A percentile compares a stretch with the other conserved stretches of the same genome.
Evolutionary conservation across 1,140 invertebrate genomes (phyloP).

Genomic region (Caenorhabditis brenneri): DNA sequence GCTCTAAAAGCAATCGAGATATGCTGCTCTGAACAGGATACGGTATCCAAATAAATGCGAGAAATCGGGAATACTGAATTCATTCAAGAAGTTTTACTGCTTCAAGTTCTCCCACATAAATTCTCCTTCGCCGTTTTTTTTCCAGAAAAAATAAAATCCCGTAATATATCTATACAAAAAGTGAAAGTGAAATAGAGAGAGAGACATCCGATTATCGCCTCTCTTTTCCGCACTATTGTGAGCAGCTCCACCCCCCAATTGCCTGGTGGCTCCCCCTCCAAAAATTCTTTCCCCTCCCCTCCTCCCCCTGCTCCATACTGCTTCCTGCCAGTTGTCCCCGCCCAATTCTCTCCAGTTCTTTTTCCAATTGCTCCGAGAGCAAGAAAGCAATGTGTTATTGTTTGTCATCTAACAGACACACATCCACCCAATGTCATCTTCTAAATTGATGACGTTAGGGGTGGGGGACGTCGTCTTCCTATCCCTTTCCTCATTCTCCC

Average conservation of each 20-base stretch:
- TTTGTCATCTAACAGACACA: background rate
- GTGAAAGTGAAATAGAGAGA: background rate
- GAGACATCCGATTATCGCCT: slow-evolving; percentile 28
- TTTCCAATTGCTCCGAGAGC: too few relatives aligned
- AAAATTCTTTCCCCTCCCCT: background rate
- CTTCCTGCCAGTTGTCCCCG: background rate
- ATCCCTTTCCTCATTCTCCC: background rate
- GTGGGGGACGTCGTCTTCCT: background rate
- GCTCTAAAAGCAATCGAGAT: too few relatives aligned
- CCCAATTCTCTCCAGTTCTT: background rate
- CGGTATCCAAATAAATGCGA: too few relatives aligned
- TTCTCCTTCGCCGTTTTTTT: background rate
- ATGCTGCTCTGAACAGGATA: too few relatives aligned
- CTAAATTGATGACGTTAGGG: background rate
- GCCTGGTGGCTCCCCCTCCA: background rate
- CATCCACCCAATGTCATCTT: background rate
- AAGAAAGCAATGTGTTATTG: slow-evolving; percentile 18
- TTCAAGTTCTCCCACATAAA: too few relatives aligned
- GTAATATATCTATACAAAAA: background rate
- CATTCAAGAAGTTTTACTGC: too few relatives aligned
- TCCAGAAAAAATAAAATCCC: too few relatives aligned
- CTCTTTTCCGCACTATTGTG: background rate
- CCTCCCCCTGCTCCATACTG: background rate
- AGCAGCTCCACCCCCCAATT: background rate
- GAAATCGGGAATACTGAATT: too few relatives aligned